Evolutionary conservation across 2,888 invertebrate genomes (phyloP), one percentile per base, ranked within the genome.

Genomic region (Acheta domesticus): DNA sequence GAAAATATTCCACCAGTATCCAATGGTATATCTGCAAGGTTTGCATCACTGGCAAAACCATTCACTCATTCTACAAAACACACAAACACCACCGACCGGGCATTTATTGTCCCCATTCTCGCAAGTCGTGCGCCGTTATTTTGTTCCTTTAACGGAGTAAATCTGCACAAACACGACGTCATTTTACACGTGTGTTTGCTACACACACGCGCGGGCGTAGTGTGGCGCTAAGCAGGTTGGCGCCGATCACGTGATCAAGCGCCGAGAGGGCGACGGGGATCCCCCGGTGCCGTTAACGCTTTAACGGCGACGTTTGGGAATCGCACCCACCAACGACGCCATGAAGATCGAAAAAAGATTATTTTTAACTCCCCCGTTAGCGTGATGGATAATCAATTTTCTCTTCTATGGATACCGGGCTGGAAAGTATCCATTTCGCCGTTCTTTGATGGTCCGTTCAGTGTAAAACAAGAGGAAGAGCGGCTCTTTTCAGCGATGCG

Each of bases 261-360:
- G 62, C n/a, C 11, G 62, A 12, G 16, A 19, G 62, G n/a, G 62
- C 1, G 62, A 62, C 62, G 62, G 62, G 62, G n/a, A 16, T 8
- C n/a, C 62, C 62, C 62, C 62, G n/a, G n/a, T 2, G 62, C 62
- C 62, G 62, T 62, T 62, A 62, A 62, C 16, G 62, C 62, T 62
- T 62, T 62, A 62, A 62, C 16, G 62, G 62, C 62, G 62, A 62
- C 62, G 62, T 62, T 62, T 62, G 62, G 62, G 8, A 62, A 62
- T 62, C 62, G 62, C 62, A n/a, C n/a, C 62, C 16, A n/a, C 14
- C 62, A n/a, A n/a, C 62, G 62, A 12, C 14, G 62, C n/a, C 62
- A 62, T 62, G 62, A 62, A 62, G 62, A 62, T 62, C 62, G 62
- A 62, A 62, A 62, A 62, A 62, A 62, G 62, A 62, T 62, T 62